phyloP scores from a whole-genome alignment of 2,797 vertebrate genomes.

The Sebastes matsubarae region DNA sequence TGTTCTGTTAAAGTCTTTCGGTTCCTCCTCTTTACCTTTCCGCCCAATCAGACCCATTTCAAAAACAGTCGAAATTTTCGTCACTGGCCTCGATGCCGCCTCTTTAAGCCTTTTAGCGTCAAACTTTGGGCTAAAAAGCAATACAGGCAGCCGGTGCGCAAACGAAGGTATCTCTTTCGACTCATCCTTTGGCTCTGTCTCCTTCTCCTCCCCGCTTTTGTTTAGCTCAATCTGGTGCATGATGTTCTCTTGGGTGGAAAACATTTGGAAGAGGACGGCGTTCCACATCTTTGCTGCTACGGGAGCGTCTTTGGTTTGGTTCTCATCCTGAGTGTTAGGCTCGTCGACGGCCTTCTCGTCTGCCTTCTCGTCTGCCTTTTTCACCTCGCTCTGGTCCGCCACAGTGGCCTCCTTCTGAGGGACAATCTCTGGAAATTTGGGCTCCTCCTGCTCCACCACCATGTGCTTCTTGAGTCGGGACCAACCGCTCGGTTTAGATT shows the following conservation, averaged over 20 bases:
- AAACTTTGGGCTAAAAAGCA: constrained; percentile 91
- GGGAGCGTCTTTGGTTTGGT: constrained; percentile 61
- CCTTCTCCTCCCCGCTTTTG: constrained; percentile 65
- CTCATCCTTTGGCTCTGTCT: constrained; percentile 3
- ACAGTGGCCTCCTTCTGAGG: constrained; percentile 45
- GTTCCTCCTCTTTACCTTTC: constrained; percentile 82
- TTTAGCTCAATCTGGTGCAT: constrained; percentile 82
- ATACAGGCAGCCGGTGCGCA: constrained; percentile 85
- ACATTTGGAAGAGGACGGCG: constrained; percentile 91
- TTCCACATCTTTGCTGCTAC: constrained; percentile 92
- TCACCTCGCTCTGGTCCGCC: constrained; percentile 42
- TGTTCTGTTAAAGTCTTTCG: constrained; percentile 91
- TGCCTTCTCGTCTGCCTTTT: constrained; percentile 29
- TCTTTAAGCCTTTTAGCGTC: constrained; percentile 93
- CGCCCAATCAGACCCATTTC: constrained; percentile 85
- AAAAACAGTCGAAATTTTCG: constrained; percentile 81
- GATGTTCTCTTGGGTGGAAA: constrained; percentile 83
- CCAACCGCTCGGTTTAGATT: constrained; percentile 86
- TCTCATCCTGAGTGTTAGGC: not conserved
- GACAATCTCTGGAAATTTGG: constrained; percentile 73
- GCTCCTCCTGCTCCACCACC: constrained; percentile 86
- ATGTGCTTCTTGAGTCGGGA: constrained; percentile 91
- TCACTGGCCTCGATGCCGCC: constrained; percentile 85
- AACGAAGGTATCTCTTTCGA: constrained; percentile 73
- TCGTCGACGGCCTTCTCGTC: constrained; percentile 34